Evolutionary conservation across 92 coral and sea anemone species (phyloP).

Genomic region (Porites evermanni): DNA sequence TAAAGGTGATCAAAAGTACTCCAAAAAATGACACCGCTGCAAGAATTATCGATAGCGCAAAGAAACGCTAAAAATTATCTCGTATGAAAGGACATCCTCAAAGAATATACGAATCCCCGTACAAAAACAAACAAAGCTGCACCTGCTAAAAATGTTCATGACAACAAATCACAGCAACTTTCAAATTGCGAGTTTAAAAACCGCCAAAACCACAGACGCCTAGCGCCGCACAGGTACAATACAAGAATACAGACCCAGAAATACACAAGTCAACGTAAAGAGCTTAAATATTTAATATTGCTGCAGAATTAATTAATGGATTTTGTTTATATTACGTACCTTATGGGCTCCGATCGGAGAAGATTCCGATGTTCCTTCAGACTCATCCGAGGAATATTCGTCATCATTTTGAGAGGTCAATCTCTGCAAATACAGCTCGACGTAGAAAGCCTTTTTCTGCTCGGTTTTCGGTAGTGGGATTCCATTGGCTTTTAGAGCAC

Average conservation of each 20-base stretch:
- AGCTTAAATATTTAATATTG: constrained; percentile 25
- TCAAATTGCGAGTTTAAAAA: background rate
- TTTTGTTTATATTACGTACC: constrained; percentile 42
- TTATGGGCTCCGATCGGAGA: constrained; percentile 60
- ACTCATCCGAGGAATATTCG: constrained; percentile 85
- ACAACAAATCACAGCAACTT: constrained; percentile 34
- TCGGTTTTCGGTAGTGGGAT: constrained; percentile 84
- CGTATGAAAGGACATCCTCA: background rate
- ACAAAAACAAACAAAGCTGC: constrained; percentile 46
- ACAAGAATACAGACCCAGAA: background rate
- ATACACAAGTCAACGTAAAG: background rate
- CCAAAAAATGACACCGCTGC: too few relatives aligned
- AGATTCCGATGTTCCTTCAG: constrained; percentile 53
- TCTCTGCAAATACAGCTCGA: constrained; percentile 79
- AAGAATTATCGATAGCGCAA: too few relatives aligned
- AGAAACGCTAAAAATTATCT: background rate
- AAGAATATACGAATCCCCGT: too few relatives aligned
- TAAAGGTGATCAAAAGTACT: too few relatives aligned
- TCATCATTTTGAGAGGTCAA: constrained; percentile 79
- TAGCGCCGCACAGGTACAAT: background rate
- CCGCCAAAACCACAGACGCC: constrained; percentile 48
- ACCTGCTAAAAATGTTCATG: constrained; percentile 31
- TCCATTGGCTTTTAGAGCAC: constrained; percentile 81
- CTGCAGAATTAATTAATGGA: constrained; percentile 4
- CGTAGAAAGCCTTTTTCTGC: constrained; percentile 87